Conservation (phyloP, 2,797 vertebrate genomes). For the Coccyzus lansbergi region DNA sequence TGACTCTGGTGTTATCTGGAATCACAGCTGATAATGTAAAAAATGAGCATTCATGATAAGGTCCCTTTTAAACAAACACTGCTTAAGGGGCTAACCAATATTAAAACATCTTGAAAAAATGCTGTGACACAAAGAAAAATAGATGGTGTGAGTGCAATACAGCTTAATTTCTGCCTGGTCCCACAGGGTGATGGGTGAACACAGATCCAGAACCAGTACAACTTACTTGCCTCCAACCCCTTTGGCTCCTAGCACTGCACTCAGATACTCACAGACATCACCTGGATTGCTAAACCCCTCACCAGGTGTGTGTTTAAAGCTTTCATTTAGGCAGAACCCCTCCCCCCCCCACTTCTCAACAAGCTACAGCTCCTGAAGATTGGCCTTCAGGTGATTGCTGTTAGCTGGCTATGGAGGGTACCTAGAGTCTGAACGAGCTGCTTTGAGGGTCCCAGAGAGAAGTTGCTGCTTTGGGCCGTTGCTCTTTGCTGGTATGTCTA, state of each 20-base stretch:
- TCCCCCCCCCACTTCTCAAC: too few relatives aligned
- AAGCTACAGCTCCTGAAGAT: not conserved
- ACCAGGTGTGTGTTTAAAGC: not conserved
- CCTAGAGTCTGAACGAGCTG: rapidly evolving
- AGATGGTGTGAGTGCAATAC: not conserved
- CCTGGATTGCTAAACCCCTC: not conserved
- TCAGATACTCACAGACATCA: not conserved
- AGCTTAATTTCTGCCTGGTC: not conserved
- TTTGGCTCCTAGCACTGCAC: not conserved
- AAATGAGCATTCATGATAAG: not conserved
- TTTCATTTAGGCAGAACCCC: not conserved
- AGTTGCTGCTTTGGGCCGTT: not conserved
- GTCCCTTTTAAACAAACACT: not conserved
- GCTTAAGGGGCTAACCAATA: not conserved
- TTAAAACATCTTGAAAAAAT: not conserved
- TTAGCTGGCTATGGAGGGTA: not conserved
- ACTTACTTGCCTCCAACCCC: not conserved
- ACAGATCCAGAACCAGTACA: not conserved
- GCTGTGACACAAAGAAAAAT: not conserved
- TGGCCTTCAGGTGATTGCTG: not conserved
- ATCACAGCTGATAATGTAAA: not conserved
- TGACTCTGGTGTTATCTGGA: not conserved
- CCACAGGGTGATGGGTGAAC: not conserved
- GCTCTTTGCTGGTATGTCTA: not conserved
- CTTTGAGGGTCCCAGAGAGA: not conserved